Conservation (phyloP, 2,113 vertebrate species). For the Alexandromys fortis region DNA sequence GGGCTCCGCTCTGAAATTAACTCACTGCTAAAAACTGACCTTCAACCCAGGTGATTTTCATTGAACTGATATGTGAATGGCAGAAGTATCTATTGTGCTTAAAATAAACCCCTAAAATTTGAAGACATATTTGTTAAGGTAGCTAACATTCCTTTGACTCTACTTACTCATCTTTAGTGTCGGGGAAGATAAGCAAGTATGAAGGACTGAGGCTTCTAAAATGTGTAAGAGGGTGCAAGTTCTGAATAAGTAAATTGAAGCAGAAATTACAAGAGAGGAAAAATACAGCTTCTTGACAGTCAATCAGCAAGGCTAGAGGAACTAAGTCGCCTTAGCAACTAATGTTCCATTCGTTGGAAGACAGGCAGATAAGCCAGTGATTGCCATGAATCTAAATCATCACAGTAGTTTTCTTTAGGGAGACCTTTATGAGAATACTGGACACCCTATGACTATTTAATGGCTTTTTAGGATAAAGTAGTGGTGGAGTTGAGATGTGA, state of each 20-base stretch:
- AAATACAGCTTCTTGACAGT: background rate
- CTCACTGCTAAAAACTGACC: background rate
- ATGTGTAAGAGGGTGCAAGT: background rate
- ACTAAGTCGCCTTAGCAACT: background rate
- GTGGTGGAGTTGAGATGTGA: background rate
- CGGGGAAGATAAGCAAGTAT: background rate
- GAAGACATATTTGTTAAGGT: background rate
- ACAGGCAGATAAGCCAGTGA: background rate
- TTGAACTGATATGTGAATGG: background rate
- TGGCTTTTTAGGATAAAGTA: background rate
- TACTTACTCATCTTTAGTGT: background rate
- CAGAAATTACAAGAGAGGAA: background rate
- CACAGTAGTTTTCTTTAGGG: background rate
- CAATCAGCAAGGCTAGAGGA: background rate
- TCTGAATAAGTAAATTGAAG: background rate
- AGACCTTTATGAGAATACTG: background rate
- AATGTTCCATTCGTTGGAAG: background rate
- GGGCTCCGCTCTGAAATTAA: background rate
- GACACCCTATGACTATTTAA: background rate
- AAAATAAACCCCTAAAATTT: background rate
- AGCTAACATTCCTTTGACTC: background rate
- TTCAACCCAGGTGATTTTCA: background rate
- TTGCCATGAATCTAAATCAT: constrained; percentile 1
- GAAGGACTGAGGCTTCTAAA: background rate
- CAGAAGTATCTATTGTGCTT: background rate